A percentile compares a stretch with the other conserved stretches of the same genome.
These are phyloP conservation scores for Mesocricetus auratus DNA, from an alignment of 2,113 vertebrate species.

Conservation along the genomic window DNA sequence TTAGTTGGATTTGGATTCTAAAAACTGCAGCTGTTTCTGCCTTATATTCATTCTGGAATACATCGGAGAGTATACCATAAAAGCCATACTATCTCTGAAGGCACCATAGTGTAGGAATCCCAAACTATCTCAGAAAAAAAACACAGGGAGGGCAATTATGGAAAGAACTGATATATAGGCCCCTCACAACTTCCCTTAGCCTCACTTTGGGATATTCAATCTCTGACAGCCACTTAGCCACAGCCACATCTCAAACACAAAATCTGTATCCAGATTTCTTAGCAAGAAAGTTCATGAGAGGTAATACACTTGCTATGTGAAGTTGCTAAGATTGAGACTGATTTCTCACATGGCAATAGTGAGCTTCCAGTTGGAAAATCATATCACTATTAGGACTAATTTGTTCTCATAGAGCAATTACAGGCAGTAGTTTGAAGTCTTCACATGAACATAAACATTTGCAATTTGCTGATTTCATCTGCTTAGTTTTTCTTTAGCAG, in stretches of 20 bases:
- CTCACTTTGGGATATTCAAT: background rate
- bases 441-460: background rate
- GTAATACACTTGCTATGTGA: background rate
- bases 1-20: background rate
- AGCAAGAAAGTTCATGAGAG: slow-evolving; percentile 7
- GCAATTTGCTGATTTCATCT: background rate
- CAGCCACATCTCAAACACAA: background rate
- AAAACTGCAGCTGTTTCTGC: background rate
- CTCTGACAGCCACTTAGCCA: background rate
- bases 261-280: background rate
- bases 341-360: background rate
- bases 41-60: background rate
- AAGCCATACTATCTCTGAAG: background rate
- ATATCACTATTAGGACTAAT: background rate
- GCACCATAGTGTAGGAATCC: background rate
- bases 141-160: background rate
- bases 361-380: background rate
- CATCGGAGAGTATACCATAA: background rate
- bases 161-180: background rate
- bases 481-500: background rate
- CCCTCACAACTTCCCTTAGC: background rate
- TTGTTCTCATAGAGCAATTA: background rate
- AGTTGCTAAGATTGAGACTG: background rate
- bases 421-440: background rate
- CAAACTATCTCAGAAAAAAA: background rate